Base-by-base conservation (phyloP, 2,888 invertebrate genomes). In the Hydrotaea diabolus region DNA sequence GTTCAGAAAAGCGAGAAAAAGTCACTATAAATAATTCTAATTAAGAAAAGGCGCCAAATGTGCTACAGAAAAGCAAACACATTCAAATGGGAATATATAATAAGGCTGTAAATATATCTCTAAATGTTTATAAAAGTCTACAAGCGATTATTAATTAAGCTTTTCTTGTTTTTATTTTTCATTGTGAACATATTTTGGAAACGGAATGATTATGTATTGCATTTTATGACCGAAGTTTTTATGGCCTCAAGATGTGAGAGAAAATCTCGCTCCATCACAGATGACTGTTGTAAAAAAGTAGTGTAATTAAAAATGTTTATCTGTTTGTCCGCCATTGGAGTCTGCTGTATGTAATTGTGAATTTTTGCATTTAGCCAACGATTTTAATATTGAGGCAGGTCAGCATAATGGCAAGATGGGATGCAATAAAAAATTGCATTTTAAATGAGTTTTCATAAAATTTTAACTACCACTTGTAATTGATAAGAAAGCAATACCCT, bases 41-140 rank as follows among this genome's bases (percentile, higher is more conserved):
- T 59, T 59, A 59, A 59, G 9, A 59, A 59, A 15, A 26, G 59
- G 59, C 59, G 59, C 59, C 59, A 59, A 59, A 59, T 59, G 13
- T 26, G 13, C n/a, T 49, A 49, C 1, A 49, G n/a, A 15, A 39
- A 11, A 31, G n/a, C 49, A n/a, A 49, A 43, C 1, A 43, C 9
- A 43, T 43, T 43, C 43, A 43, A 13, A 43, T 43, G 15, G 2
- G 5, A 7, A n/a, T n/a, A n/a, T n/a, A n/a, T n/a, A n/a, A n/a
- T n/a, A n/a, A n/a, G n/a, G n/a, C n/a, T 49, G 49, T 13, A 49
- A n/a, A n/a, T 49, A 13, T 49, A 49, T n/a, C 13, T 49, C n/a
- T 3, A n/a, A 49, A 49, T 49, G 49, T n/a, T 15, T 7, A 8
- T 43, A 43, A 43, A 43, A 43, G 13, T 43, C 5, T 43, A 13